Evolutionary conservation across 2,797 vertebrate species (phyloP), one percentile per base, ranked within the genome.

Genomic region (Takifugu ocellatus): DNA sequence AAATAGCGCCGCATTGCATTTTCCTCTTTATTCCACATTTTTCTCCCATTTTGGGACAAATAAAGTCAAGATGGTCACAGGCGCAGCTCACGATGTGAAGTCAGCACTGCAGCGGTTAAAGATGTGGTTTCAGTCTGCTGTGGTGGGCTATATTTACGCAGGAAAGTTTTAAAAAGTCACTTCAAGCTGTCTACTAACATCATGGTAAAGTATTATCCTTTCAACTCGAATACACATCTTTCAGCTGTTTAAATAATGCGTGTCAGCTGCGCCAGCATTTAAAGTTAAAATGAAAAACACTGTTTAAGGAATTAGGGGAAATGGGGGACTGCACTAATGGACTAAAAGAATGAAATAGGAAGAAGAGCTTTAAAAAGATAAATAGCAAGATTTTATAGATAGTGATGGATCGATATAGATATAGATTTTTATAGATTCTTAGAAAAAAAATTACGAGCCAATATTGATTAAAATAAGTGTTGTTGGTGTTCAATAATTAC

Each of bases 261-360:
- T 61, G 47, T 61, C 21, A 49, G 3, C 17, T 46, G 14, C 16
- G 5, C 0, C 25, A 49, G 14, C 15, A 25, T 33, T 33, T 33
- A 7, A 54, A 51, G 50, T 11, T 55, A 2, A 59, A 52, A 69
- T 57, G 51, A 56, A 68, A 77, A 68, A 56, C n/a, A 5, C 9
- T 25, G 4, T 63, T 66, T 2, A 16, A 29, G 14, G 25, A 68
- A 21, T 36, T 7, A 56, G 36, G 33, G 36, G 10, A 14, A 39
- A 39, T 6, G 5, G n/a, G 16, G 10, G 24, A 8, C 54, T 29
- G 26, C 31, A 36, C 63, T 66, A 66, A 63, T 16, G 44, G n/a
- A 17, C 6, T 68, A 70, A 54, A 11, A 3, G 6, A 52, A 31
- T 10, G 14, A 45, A 27, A 33, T 8, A 7, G 10, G 31, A 33